Percentiles rank a stretch among this genome's conserved stretches.
Evolutionary conservation across 2,113 vertebrate genomes (phyloP).

Genomic region (Zosterops lateralis): DNA sequence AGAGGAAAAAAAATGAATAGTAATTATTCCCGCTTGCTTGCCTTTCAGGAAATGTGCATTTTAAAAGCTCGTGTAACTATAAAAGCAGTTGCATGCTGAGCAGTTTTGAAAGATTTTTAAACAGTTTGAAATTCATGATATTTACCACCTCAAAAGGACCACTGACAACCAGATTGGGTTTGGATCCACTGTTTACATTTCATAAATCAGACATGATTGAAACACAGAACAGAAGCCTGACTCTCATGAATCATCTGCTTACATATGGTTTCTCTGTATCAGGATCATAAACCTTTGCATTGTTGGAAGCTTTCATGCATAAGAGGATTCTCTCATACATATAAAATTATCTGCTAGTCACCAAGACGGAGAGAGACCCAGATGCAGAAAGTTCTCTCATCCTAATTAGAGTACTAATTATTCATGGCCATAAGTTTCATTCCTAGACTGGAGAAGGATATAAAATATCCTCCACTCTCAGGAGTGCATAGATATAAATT

Average conservation of each 20-base stretch:
- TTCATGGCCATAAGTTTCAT: background rate
- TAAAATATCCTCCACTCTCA: background rate
- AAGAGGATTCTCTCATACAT: background rate
- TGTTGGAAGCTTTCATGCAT: background rate
- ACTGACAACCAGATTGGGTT: slow-evolving; percentile 15
- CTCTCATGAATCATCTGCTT: slow-evolving; percentile 28
- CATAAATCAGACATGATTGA: slow-evolving; percentile 50
- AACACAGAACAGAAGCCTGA: slow-evolving; percentile 34
- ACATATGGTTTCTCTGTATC: background rate
- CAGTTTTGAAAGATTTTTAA: slow-evolving; percentile 50
- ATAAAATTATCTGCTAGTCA: background rate
- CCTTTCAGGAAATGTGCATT: slow-evolving; percentile 65
- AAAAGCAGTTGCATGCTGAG: slow-evolving; percentile 57
- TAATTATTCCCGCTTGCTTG: slow-evolving; percentile 65
- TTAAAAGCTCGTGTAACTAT: slow-evolving; percentile 48
- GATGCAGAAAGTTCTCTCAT: background rate
- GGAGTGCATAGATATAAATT: background rate
- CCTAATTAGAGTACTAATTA: background rate
- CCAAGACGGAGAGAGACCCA: background rate
- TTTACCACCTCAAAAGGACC: slow-evolving; percentile 46
- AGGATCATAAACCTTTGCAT: slow-evolving; percentile 2
- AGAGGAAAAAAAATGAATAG: slow-evolving; percentile 55
- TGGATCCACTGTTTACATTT: slow-evolving; percentile 2
- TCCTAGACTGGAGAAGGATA: background rate
- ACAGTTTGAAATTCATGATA: slow-evolving; percentile 35